Evolutionary conservation across 1,140 invertebrate species (phyloP).

Genomic region (Zaprionus taronus): DNA sequence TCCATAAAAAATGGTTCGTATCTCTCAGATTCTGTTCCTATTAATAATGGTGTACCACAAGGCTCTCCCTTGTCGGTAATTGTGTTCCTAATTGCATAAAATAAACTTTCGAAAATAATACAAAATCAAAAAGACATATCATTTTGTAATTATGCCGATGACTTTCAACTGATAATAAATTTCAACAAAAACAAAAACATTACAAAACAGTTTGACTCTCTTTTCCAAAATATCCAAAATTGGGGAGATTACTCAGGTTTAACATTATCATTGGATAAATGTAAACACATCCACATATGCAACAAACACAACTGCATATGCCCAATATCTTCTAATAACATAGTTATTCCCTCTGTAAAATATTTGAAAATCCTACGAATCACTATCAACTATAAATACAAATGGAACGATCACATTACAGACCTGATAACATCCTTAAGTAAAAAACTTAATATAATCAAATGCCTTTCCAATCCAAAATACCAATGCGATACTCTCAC

Average conservation of each 20-base stretch:
- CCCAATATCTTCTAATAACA: constrained; percentile 1
- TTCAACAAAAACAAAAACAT: constrained; percentile 20
- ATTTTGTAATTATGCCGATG: constrained; percentile 40
- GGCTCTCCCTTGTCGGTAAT: too few species aligned
- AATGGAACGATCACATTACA: constrained; percentile 20
- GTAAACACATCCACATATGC: constrained; percentile 38
- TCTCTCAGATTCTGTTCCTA: too few species aligned
- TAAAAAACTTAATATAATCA: constrained; percentile 7
- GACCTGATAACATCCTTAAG: background rate
- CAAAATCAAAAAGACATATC: constrained; percentile 24
- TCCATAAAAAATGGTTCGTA: too few species aligned
- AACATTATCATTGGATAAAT: constrained; percentile 30
- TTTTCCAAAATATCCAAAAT: constrained; percentile 22
- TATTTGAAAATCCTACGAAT: constrained; percentile 46
- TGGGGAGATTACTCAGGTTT: constrained; percentile 38
- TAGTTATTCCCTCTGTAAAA: constrained; percentile 5
- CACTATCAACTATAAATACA: constrained; percentile 37
- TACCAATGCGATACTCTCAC: background rate
- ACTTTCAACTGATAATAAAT: constrained; percentile 26
- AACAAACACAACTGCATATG: constrained; percentile 27
- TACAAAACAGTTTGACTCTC: background rate
- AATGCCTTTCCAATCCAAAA: constrained; percentile 2
- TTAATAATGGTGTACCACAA: too few species aligned
- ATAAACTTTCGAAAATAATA: too few species aligned
- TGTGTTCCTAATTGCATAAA: too few species aligned